phyloP scores from a whole-genome alignment of 2,113 vertebrate species.

The Sylvicapra grimmia region DNA sequence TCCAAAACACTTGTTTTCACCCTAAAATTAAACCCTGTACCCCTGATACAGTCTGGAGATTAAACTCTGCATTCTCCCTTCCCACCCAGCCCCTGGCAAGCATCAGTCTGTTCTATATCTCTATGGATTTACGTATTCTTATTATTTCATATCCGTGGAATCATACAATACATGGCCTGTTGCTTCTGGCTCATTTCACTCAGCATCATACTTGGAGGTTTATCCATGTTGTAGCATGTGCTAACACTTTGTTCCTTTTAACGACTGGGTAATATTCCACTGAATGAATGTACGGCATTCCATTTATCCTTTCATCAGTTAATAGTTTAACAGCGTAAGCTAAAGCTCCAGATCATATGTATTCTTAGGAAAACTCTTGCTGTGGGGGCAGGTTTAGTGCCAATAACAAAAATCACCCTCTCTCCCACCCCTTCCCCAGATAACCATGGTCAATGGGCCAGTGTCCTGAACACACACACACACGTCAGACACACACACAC shows the following conservation, averaged over 20 bases:
- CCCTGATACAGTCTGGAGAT: not conserved
- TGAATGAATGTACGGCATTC: not conserved
- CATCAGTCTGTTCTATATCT: not conserved
- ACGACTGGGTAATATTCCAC: not conserved
- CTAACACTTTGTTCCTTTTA: not conserved
- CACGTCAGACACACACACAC: rapidly evolving
- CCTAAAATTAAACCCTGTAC: not conserved
- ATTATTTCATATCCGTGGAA: not conserved
- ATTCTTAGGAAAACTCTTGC: not conserved
- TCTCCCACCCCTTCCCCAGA: too few species aligned
- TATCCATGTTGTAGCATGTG: rapidly evolving
- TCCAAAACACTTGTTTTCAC: not conserved
- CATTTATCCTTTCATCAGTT: not conserved
- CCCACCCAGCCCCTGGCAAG: too few species aligned
- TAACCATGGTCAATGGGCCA: not conserved
- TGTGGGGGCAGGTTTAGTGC: not conserved
- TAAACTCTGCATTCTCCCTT: not conserved
- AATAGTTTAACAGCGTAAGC: not conserved
- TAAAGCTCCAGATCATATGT: not conserved
- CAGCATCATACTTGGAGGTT: not conserved
- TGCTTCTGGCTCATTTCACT: not conserved
- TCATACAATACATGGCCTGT: rapidly evolving
- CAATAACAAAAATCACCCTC: not conserved
- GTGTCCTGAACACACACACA: not conserved
- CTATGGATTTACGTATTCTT: not conserved